phyloP scores from a whole-genome alignment of 2,797 vertebrate genomes.

The Lycodopsis pacificus region DNA sequence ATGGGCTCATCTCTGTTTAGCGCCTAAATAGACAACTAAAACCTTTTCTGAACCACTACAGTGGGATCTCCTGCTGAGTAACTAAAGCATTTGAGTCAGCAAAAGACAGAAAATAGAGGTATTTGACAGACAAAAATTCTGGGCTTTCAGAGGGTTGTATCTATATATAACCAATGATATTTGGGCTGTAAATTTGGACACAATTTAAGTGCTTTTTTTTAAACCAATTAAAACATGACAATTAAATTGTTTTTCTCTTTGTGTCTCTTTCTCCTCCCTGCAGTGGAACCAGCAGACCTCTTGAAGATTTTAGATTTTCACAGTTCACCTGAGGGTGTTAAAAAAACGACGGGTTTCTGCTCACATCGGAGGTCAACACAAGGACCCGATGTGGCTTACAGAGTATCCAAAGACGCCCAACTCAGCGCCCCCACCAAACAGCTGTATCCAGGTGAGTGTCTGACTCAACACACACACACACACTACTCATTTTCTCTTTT shows the following conservation, averaged over 20 bases:
- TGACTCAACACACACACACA: too few species aligned
- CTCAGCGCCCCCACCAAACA: conserved; percentile 97
- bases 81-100: conserved; percentile 57
- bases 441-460: conserved; percentile 88
- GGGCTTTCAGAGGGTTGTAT: not conserved
- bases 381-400: conserved; percentile 93
- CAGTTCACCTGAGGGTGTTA: conserved; percentile 95
- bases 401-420: conserved; percentile 94
- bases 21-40: conserved; percentile 55
- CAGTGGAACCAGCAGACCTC: conserved; percentile 94
- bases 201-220: not conserved
- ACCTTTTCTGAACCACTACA: conserved; percentile 55
- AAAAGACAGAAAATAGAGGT: conserved; percentile 40
- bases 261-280: conserved; percentile 39
- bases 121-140: not conserved
- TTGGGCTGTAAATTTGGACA: not conserved
- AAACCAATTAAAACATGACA: not conserved
- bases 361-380: conserved; percentile 90
- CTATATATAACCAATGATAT: conserved; percentile 5
- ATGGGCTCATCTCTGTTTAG: conserved; percentile 69
- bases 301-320: conserved; percentile 99
- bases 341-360: conserved; percentile 94
- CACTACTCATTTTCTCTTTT: not conserved
- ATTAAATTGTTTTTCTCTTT: not conserved
- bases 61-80: conserved; percentile 47